These are phyloP conservation scores for Lochmaea crataegi DNA, from an alignment of 2,888 invertebrate species.

Conservation along the genomic window DNA sequence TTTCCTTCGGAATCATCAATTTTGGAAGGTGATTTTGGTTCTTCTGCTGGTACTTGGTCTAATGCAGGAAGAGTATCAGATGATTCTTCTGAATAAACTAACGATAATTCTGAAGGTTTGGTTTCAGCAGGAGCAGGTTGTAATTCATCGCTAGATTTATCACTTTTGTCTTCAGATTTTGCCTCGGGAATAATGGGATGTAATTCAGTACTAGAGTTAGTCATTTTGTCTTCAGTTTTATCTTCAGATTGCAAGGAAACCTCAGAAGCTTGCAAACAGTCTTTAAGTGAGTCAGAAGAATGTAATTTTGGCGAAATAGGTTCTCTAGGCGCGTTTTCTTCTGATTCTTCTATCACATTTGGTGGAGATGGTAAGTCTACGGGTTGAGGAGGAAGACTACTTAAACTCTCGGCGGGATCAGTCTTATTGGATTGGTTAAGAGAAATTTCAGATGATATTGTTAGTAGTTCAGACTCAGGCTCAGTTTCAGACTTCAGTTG, in stretches of 20 bases:
- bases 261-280: neutral
- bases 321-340: neutral
- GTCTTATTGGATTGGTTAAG: conserved; percentile 3
- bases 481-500: conserved; percentile 7
- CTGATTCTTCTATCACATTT: conserved; percentile 1
- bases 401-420: neutral
- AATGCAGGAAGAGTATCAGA: conserved; percentile 10
- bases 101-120: conserved; percentile 17
- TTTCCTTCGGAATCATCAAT: conserved; percentile 3
- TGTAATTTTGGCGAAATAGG: neutral
- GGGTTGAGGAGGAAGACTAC: conserved; percentile 1
- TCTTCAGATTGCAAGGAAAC: neutral
- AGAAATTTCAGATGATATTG: neutral
- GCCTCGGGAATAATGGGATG: neutral
- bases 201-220: neutral
- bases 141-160: neutral
- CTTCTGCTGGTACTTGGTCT: neutral
- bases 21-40: conserved; percentile 7
- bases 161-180: neutral
- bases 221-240: neutral
- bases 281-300: neutral
- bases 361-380: neutral
- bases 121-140: neutral
- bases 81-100: conserved; percentile 26
- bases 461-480: conserved; percentile 1